Evolutionary conservation across 2,797 vertebrate species (phyloP).

Genomic region (Catamblyrhynchus diadema): DNA sequence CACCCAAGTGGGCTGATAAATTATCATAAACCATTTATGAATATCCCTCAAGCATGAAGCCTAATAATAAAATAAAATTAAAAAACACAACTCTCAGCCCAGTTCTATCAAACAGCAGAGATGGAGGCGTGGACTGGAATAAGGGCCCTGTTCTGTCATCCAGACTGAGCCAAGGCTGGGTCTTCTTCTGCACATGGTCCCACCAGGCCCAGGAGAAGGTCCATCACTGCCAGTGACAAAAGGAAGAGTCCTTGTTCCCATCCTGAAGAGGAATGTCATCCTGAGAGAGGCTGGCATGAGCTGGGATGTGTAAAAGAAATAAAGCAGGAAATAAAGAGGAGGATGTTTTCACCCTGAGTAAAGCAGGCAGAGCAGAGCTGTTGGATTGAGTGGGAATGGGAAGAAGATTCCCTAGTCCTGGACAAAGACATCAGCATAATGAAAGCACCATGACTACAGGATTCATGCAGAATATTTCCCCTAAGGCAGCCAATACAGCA

Average conservation of each 20-base stretch:
- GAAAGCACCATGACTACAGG: not conserved
- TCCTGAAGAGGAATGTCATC: not conserved
- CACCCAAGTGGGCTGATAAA: conserved; percentile 73
- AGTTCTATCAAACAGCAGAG: not conserved
- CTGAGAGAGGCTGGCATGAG: not conserved
- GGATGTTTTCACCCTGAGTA: not conserved
- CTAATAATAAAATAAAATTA: conserved; percentile 67
- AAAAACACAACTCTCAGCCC: conserved; percentile 22
- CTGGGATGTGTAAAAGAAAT: not conserved
- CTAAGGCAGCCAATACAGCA: not conserved
- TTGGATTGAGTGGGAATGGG: not conserved
- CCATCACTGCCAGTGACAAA: not conserved
- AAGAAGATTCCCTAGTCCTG: not conserved
- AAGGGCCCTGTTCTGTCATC: not conserved
- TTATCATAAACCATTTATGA: conserved; percentile 73
- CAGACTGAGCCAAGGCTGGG: not conserved
- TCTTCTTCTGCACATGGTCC: not conserved
- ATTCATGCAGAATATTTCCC: conserved; percentile 1
- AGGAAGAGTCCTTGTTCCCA: not conserved
- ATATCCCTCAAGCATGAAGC: conserved; percentile 70
- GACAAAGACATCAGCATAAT: conserved; percentile 17
- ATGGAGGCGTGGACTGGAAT: not conserved
- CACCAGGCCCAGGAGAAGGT: not conserved
- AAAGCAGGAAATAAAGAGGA: not conserved
- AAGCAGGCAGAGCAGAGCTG: not conserved